phyloP scores from a whole-genome alignment of 2,888 invertebrate species.

The Nezara viridula region DNA sequence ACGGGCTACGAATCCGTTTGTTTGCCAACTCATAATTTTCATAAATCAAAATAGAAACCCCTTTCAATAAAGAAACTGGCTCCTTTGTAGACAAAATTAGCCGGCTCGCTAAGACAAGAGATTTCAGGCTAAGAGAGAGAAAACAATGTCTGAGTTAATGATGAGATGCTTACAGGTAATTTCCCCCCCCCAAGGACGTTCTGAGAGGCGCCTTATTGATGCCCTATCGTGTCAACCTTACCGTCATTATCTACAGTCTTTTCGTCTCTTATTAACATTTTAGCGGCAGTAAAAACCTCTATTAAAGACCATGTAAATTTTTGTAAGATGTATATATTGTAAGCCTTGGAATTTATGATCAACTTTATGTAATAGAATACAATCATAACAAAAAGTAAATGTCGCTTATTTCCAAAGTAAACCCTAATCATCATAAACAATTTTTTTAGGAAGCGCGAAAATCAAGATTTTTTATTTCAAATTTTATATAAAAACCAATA shows the following conservation, averaged over 20 bases:
- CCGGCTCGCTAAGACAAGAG: background rate
- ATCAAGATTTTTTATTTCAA: no score
- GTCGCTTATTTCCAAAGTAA: no score
- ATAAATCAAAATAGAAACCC: background rate
- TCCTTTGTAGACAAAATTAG: conserved; percentile 14
- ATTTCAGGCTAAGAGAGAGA: conserved; percentile 9
- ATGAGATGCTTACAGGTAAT: conserved; percentile 48
- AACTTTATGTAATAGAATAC: background rate
- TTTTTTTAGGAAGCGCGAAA: no score
- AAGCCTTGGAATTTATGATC: background rate
- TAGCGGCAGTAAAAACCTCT: background rate
- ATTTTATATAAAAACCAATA: no score
- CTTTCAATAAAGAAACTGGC: background rate
- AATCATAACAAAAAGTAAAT: no score
- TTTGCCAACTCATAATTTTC: background rate
- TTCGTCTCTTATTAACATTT: background rate
- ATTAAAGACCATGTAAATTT: background rate
- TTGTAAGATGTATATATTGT: background rate
- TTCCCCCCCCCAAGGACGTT: conserved; percentile 29
- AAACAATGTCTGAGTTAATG: conserved; percentile 46
- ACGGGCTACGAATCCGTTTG: no score
- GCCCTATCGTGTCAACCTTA: conserved; percentile 22
- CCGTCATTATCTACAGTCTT: background rate
- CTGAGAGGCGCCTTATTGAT: conserved; percentile 30
- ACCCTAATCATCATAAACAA: no score